Evolutionary conservation across 2,888 invertebrate species (phyloP).

Genomic region (Heterodera filipjevi): DNA sequence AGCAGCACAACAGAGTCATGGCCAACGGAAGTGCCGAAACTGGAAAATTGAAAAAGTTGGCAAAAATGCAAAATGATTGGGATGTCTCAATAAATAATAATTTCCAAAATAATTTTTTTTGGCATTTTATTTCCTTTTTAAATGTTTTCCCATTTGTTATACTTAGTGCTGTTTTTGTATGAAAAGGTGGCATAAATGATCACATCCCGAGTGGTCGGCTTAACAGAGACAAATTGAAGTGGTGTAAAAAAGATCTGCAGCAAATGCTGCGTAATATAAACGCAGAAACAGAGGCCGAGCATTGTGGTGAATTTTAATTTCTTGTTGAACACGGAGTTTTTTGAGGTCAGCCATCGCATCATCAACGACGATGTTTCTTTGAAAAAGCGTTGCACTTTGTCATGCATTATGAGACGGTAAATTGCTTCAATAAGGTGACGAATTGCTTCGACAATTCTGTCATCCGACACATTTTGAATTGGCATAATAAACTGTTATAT

Average conservation of each 20-base stretch:
- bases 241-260: background rate
- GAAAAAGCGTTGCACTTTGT: background rate
- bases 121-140: background rate
- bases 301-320: background rate
- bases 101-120: too few relatives aligned
- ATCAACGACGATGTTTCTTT: background rate
- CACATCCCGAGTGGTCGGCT: background rate
- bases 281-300: background rate
- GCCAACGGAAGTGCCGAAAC: background rate
- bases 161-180: background rate
- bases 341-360: background rate
- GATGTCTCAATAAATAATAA: too few relatives aligned
- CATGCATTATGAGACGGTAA: background rate
- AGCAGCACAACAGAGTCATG: background rate
- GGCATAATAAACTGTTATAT: too few relatives aligned
- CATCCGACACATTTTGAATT: background rate
- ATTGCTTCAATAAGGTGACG: background rate
- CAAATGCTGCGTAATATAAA: background rate
- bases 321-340: background rate
- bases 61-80: too few relatives aligned
- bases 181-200: slow-evolving; percentile 2
- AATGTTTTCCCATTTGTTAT: background rate
- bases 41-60: background rate
- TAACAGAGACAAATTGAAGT: background rate
- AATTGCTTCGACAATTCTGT: background rate